phyloP scores from a whole-genome alignment of 2,797 vertebrate genomes.

The Acropternis orthonyx region DNA sequence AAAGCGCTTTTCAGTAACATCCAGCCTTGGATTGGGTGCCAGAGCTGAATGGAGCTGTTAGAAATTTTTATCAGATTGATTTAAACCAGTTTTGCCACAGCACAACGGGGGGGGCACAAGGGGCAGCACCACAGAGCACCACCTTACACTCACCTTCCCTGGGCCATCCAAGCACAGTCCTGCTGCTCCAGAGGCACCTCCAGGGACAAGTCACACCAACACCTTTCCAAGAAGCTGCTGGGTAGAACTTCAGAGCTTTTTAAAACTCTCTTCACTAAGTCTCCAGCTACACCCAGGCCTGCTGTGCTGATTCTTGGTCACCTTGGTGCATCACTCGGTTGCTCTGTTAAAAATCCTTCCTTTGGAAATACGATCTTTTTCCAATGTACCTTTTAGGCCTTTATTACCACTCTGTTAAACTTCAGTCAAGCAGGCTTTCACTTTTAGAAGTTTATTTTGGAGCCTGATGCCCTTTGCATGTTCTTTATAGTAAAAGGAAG shows the following conservation, averaged over 20 bases:
- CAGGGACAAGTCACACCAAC: not conserved
- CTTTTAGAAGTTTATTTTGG: not conserved
- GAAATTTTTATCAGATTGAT: not conserved
- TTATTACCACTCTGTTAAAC: not conserved
- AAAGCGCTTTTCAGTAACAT: not conserved
- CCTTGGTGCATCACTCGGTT: not conserved
- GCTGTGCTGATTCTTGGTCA: not conserved
- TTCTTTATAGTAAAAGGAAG: not conserved
- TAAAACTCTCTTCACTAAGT: not conserved
- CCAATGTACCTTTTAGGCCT: not conserved
- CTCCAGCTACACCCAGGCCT: not conserved
- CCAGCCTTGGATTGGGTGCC: not conserved
- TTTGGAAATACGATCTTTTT: not conserved
- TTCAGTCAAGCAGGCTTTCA: not conserved
- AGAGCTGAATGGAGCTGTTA: not conserved
- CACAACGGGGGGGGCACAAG: rapidly evolving
- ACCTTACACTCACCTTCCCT: not conserved
- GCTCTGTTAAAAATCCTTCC: not conserved
- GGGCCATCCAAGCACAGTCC: not conserved
- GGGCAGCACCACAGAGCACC: not conserved
- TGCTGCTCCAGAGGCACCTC: not conserved
- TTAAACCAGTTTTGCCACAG: not conserved
- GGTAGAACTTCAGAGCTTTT: not conserved
- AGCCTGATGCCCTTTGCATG: not conserved
- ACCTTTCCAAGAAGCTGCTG: not conserved